A percentile compares a stretch with the other conserved stretches of the same genome.
phyloP scores from a whole-genome alignment of 2,888 invertebrate genomes.

The Mycalesis mineus region DNA sequence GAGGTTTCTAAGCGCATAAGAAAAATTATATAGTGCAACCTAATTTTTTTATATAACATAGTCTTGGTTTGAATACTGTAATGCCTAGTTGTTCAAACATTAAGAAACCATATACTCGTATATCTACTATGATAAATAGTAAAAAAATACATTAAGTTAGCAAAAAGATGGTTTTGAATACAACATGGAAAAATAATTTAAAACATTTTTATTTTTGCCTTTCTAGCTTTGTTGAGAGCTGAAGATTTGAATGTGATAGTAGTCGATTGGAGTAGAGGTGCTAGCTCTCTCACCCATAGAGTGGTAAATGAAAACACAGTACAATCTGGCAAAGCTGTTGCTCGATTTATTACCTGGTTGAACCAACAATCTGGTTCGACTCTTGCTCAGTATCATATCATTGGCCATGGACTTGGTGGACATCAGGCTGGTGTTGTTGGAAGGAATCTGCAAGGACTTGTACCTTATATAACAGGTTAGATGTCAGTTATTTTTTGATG shows the following conservation, averaged over 20 bases:
- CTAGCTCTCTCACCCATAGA: slow-evolving; percentile 41
- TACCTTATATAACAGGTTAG: slow-evolving; percentile 56
- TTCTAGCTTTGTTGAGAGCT: slow-evolving; percentile 46
- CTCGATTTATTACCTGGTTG: slow-evolving; percentile 52
- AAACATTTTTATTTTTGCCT: no score
- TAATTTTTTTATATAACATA: no score
- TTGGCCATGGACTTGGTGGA: slow-evolving; percentile 57
- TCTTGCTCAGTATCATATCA: slow-evolving; percentile 47
- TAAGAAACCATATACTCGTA: no score
- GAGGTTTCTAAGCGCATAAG: no score
- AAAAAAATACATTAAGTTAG: no score
- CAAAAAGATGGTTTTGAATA: no score
- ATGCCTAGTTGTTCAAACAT: no score
- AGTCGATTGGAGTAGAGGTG: slow-evolving; percentile 58
- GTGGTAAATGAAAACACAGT: slow-evolving; percentile 47
- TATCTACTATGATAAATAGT: no score
- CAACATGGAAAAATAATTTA: no score
- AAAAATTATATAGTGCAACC: no score
- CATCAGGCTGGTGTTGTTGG: slow-evolving; percentile 57
- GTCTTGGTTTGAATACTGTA: no score
- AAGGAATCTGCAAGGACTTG: slow-evolving; percentile 44
- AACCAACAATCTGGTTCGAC: slow-evolving; percentile 40
- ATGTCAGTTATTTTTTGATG: background rate
- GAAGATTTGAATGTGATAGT: slow-evolving; percentile 59
- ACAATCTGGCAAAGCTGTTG: slow-evolving; percentile 47